Evolutionary conservation across 2,888 invertebrate genomes (phyloP), one percentile per base, ranked within the genome.

Genomic region (Leuctra nigra): DNA sequence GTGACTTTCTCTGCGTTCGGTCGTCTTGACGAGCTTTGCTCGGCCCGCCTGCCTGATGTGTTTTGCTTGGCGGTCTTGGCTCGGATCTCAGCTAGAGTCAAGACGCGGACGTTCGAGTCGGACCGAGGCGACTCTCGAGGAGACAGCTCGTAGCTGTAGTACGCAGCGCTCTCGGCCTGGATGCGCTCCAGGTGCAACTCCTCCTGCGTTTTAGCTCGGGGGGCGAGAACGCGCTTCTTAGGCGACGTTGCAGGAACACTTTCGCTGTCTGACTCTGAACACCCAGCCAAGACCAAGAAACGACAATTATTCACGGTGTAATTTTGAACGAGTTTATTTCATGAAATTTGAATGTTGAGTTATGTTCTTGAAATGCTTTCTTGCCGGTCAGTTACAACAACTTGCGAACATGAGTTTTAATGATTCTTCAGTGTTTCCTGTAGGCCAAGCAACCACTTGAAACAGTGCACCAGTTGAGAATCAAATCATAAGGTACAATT

Each of bases 241-340:
- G 84, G 84, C 62, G 81, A 80, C 57, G 75, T 74, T 33, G 83
- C 79, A 23, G 83, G 80, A 64, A 77, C 78, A 70, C 84, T 84
- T 77, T 86, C 86, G 72, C 78, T 83, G 77, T 86, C 86, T 67
- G 86, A 86, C 74, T 86, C 86, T 86, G 83, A 78, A 84, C 84
- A 80, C 76, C 84, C 78, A 82, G 80, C 56, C 58, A 55, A 29
- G 53, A 59, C 35, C 56, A 53, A 59, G 44, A 58, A 57, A 46
- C 55, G 58, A 55, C 56, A 58, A 54, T 54, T 53, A 57, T 58
- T 54, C 13, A 35, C 38, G n/a, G 25, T 39, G 24, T 50, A 55
- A 52, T 18, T 39, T 36, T 57, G 23, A 36, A 22, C n/a, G n/a
- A n/a, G n/a, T n/a, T n/a, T n/a, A n/a, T n/a, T 48, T 52, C 35